phyloP scores from a whole-genome alignment of 2,888 invertebrate species.

The Psylliodes chrysocephalus region DNA sequence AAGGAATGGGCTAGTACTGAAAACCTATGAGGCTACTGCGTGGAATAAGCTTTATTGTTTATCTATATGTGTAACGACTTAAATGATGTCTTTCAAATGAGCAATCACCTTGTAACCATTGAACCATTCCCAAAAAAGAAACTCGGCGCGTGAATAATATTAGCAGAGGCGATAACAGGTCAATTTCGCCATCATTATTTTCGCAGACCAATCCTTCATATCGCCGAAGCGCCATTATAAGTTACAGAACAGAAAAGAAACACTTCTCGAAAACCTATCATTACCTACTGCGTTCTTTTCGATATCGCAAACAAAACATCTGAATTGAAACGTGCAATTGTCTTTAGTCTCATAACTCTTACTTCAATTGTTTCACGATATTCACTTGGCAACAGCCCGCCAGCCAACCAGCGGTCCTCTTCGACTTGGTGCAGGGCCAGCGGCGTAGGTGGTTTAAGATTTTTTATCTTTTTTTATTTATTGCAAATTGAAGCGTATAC shows the following conservation, averaged over 20 bases:
- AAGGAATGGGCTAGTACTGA: no score
- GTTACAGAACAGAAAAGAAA: slow-evolving; percentile 15
- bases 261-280: slow-evolving; percentile 17
- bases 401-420: neutral
- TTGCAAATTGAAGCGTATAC: no score
- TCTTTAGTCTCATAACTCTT: slow-evolving; percentile 35
- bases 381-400: slow-evolving; percentile 35
- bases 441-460: neutral
- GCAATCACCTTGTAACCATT: no score
- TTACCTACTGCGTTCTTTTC: slow-evolving; percentile 21
- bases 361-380: slow-evolving; percentile 36
- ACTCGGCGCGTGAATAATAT: no score
- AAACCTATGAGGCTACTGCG: no score
- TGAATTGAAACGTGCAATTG: slow-evolving; percentile 35
- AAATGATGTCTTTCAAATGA: no score
- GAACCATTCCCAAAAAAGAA: no score
- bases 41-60: no score
- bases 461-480: no score
- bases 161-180: slow-evolving; percentile 7
- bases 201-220: slow-evolving; percentile 11
- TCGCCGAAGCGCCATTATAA: no score
- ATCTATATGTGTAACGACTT: no score
- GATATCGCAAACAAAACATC: slow-evolving; percentile 32
- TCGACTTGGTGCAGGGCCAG: neutral
- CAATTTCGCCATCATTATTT: slow-evolving; percentile 13